Conservation (phyloP, 2,888 invertebrate species). For the Nebria brevicollis region DNA sequence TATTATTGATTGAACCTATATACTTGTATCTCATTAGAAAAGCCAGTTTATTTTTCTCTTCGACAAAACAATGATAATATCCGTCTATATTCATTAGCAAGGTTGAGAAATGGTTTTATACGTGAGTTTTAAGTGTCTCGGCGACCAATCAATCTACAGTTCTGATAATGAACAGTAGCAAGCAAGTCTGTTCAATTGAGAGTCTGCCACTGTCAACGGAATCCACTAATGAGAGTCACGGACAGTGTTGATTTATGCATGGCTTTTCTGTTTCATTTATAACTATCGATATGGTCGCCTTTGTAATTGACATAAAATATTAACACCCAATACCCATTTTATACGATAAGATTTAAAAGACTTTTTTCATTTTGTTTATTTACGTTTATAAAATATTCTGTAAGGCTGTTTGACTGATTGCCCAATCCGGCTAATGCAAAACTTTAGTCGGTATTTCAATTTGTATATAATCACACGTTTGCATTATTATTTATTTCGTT, state of each 20-base stretch:
- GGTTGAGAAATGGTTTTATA: constrained; percentile 39
- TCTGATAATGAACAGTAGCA: constrained; percentile 34
- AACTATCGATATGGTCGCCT: constrained; percentile 40
- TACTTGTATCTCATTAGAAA: background rate
- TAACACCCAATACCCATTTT: constrained; percentile 38
- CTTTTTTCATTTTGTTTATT: constrained; percentile 21
- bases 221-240: constrained; percentile 42
- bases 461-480: background rate
- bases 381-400: constrained; percentile 37
- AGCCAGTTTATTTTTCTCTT: background rate
- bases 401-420: constrained; percentile 33
- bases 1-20: background rate
- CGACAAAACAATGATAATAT: constrained; percentile 2
- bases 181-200: background rate
- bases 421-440: background rate
- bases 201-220: constrained; percentile 18
- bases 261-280: constrained; percentile 37
- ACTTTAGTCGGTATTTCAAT: background rate
- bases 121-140: constrained; percentile 34
- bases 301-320: constrained; percentile 48
- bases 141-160: constrained; percentile 30
- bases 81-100: constrained; percentile 16
- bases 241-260: constrained; percentile 43
- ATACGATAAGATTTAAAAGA: constrained; percentile 32
- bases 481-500: background rate